These are phyloP conservation scores for Esox niger DNA, from an alignment of 2,113 vertebrate species.

Conservation along the genomic window DNA sequence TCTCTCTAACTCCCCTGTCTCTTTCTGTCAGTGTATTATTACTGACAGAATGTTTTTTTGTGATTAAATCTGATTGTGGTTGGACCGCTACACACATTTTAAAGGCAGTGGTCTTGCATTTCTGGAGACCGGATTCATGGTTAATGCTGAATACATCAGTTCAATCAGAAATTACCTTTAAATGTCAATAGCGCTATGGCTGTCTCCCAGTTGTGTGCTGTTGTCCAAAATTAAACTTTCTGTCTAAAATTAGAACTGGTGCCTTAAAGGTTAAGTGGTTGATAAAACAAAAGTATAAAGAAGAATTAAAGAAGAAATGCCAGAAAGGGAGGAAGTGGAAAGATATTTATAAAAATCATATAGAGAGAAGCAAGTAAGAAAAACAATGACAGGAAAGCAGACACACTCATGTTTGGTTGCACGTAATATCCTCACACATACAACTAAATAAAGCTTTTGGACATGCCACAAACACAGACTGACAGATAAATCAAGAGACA, in stretches of 20 bases:
- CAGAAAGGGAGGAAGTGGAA: slow-evolving; percentile 2
- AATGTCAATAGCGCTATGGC: background rate
- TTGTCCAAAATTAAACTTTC: slow-evolving; percentile 45
- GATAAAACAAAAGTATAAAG: no score
- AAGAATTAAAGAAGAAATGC: slow-evolving; percentile 7
- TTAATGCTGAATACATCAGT: no score
- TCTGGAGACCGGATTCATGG: no score
- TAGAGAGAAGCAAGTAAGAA: slow-evolving; percentile 15
- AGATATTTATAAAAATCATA: slow-evolving; percentile 30
- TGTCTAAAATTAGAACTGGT: slow-evolving; percentile 63
- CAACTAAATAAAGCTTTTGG: no score
- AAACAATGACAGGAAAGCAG: background rate
- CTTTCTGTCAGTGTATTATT: slow-evolving; percentile 15
- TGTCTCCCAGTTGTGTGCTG: slow-evolving; percentile 48
- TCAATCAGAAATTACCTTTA: no score
- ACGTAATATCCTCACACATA: background rate
- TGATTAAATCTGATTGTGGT: background rate
- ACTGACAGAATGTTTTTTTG: slow-evolving; percentile 35
- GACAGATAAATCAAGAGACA: background rate
- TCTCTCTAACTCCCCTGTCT: background rate
- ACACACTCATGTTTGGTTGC: background rate
- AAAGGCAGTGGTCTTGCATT: no score
- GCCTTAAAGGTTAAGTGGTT: slow-evolving; percentile 66
- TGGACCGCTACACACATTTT: no score
- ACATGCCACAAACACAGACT: no score